Evolutionary conservation across 1,140 invertebrate species (phyloP).

Genomic region (Drosophila pseudoobscura): DNA sequence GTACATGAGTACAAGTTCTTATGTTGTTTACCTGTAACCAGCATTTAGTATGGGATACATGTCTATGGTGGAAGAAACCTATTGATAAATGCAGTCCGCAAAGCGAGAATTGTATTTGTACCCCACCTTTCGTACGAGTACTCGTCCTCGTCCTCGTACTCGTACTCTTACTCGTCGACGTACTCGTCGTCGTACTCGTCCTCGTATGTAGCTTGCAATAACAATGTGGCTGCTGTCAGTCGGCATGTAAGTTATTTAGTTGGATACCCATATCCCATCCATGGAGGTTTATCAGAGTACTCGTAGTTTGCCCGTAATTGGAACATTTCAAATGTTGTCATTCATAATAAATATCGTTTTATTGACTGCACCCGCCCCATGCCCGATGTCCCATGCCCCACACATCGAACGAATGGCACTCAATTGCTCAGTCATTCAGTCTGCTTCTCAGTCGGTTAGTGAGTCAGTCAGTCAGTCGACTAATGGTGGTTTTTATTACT

Average conservation of each 20-base stretch:
- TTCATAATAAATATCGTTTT: slow-evolving; percentile 77
- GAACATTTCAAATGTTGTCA: slow-evolving; percentile 80
- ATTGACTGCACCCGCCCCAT: slow-evolving; percentile 36
- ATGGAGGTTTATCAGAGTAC: slow-evolving; percentile 60
- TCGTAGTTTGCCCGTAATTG: slow-evolving; percentile 67
- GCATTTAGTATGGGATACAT: no score
- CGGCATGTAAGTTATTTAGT: slow-evolving; percentile 23
- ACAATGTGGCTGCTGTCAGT: slow-evolving; percentile 35
- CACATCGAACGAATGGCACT: not conserved
- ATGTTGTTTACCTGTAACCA: no score
- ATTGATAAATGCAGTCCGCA: no score
- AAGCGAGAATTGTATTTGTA: no score
- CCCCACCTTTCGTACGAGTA: no score
- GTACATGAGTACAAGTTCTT: no score
- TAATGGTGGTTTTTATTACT: slow-evolving; percentile 67
- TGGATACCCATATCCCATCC: slow-evolving; percentile 8
- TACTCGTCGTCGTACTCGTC: no score
- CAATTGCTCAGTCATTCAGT: slow-evolving; percentile 11
- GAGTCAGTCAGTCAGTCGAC: slow-evolving; percentile 20
- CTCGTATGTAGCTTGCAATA: slow-evolving; percentile 9
- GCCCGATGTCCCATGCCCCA: not conserved
- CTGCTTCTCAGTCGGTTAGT: slow-evolving; percentile 9
- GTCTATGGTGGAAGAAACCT: no score
- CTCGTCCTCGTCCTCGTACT: no score
- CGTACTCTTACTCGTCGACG: no score